These are phyloP conservation scores for Rhabdomys pumilio DNA, from an alignment of 2,797 vertebrate species.

Conservation along the genomic window DNA sequence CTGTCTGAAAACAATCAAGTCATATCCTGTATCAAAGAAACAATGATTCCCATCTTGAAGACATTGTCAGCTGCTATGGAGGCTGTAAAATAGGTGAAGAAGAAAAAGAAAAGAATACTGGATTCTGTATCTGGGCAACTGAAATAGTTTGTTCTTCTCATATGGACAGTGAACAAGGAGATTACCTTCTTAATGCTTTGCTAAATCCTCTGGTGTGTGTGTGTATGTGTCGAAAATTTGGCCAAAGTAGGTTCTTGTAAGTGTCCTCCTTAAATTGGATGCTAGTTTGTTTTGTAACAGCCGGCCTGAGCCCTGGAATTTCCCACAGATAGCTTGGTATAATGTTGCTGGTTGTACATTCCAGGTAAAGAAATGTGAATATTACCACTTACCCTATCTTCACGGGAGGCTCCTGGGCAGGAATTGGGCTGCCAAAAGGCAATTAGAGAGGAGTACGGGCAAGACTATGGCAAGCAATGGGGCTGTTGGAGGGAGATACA, in stretches of 20 bases:
- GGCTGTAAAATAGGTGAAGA: neutral
- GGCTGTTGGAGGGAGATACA: neutral
- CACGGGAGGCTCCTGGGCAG: neutral
- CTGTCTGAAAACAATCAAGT: conserved; percentile 12
- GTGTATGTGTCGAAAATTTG: neutral
- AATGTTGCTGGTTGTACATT: neutral
- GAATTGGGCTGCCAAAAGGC: neutral
- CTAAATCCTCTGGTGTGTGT: neutral
- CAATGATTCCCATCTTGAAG: neutral
- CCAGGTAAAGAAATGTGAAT: neutral
- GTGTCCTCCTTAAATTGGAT: neutral
- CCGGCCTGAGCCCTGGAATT: neutral
- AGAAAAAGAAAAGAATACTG: neutral
- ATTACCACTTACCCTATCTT: neutral
- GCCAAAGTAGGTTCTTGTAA: neutral
- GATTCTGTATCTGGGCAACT: neutral
- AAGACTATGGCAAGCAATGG: neutral
- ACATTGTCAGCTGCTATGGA: neutral
- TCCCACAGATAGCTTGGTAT: neutral
- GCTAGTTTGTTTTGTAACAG: conserved; percentile 26
- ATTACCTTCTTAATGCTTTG: neutral
- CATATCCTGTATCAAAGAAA: neutral
- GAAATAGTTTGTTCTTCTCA: neutral
- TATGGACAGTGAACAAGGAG: neutral
- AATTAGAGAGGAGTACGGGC: neutral